These are phyloP conservation scores for Chaetura pelagica DNA, from an alignment of 2,113 vertebrate genomes.

Conservation along the genomic window DNA sequence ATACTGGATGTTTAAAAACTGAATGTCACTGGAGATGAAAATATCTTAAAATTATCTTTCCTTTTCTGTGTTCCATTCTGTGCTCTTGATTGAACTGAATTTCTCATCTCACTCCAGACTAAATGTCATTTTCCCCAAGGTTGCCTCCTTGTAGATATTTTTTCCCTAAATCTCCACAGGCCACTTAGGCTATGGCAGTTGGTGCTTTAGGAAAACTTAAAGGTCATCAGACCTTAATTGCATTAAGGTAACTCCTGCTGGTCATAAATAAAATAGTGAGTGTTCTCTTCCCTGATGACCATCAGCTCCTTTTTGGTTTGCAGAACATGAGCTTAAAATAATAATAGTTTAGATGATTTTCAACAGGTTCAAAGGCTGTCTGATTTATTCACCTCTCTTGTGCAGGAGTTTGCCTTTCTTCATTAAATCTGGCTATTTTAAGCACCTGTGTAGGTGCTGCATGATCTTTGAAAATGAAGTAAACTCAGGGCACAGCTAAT, in stretches of 20 bases:
- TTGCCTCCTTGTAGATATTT: not conserved
- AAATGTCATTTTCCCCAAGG: not conserved
- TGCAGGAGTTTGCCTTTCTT: not conserved
- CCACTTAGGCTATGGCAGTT: not conserved
- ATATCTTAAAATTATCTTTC: fast-evolving
- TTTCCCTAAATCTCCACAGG: not conserved
- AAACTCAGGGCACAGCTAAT: not conserved
- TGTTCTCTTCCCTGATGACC: fast-evolving
- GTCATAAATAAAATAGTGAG: not conserved
- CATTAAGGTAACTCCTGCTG: not conserved
- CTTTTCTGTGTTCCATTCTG: not conserved
- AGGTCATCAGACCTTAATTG: not conserved
- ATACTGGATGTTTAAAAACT: not conserved
- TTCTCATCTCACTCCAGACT: not conserved
- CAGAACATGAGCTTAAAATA: not conserved
- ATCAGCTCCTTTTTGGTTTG: not conserved
- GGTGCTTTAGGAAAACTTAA: not conserved
- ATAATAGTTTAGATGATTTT: not conserved
- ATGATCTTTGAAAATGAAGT: not conserved
- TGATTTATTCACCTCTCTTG: not conserved
- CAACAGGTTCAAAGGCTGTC: not conserved
- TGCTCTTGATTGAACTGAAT: not conserved
- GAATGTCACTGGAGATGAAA: not conserved
- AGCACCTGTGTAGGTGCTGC: not conserved
- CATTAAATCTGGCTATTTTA: not conserved